Conservation (phyloP, 2,113 vertebrate species). For the Hemibagrus wyckioides region DNA sequence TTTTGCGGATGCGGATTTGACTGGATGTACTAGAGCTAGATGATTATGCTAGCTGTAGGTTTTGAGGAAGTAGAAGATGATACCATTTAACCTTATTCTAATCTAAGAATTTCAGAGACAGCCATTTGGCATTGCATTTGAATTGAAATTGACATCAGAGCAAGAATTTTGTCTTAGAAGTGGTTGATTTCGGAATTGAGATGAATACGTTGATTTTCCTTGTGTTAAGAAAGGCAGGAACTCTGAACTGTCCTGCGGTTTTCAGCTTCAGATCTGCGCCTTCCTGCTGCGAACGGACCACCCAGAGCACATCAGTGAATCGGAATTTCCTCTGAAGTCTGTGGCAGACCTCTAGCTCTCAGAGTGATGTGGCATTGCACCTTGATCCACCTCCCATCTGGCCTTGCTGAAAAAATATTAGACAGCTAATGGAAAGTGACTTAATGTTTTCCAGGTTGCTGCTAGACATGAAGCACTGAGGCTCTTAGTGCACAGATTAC, state of each 20-base stretch:
- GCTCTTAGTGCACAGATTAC: neutral
- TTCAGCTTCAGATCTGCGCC: conserved; percentile 10
- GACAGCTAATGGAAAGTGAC: conserved; percentile 10
- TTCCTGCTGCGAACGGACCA: conserved; percentile 38
- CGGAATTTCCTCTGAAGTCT: conserved; percentile 63
- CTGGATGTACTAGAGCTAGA: neutral
- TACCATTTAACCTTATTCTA: neutral
- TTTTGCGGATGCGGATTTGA: neutral
- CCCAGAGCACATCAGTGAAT: conserved; percentile 53
- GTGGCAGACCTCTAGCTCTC: conserved; percentile 39
- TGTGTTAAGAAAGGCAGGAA: conserved; percentile 6
- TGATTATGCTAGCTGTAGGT: neutral
- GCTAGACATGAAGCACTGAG: neutral
- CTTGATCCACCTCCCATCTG: conserved; percentile 38
- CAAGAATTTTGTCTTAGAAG: neutral
- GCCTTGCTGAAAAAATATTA: conserved; percentile 27
- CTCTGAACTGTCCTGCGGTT: conserved; percentile 20
- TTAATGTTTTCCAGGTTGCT: conserved; percentile 16
- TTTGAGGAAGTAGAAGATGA: neutral
- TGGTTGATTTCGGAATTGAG: neutral
- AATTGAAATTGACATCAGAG: neutral
- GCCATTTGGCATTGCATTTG: neutral
- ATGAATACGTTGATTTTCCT: neutral
- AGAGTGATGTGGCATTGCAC: conserved; percentile 31
- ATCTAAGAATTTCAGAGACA: too few relatives aligned